Percentiles rank a stretch among this genome's conserved stretches.
Conservation (phyloP, 2,888 invertebrate species). For the Thecophora atra region DNA sequence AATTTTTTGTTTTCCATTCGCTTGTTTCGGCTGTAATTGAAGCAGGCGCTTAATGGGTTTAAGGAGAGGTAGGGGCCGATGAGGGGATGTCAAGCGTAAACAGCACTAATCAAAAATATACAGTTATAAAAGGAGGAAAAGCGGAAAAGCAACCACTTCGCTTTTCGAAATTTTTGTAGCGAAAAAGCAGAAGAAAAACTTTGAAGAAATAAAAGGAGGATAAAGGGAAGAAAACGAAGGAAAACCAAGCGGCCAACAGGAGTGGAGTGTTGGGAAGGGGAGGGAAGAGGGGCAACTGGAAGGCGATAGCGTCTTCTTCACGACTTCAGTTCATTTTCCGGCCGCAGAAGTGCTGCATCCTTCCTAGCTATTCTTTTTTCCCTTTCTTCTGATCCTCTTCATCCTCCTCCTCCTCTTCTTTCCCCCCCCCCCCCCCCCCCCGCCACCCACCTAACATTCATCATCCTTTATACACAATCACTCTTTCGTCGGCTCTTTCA, state of each 20-base stretch:
- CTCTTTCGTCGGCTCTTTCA: neutral
- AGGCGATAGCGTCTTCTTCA: slow-evolving; percentile 36
- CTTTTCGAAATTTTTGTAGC: slow-evolving; percentile 5
- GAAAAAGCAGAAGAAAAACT: neutral
- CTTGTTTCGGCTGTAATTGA: neutral
- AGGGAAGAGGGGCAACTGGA: neutral
- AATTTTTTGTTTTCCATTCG: slow-evolving; percentile 7
- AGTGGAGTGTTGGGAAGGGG: neutral
- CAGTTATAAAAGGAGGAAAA: slow-evolving; percentile 16
- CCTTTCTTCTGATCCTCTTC: neutral
- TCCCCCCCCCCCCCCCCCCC: neutral
- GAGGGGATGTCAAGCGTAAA: slow-evolving; percentile 23
- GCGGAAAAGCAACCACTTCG: neutral
- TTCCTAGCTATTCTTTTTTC: neutral
- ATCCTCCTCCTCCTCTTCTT: neutral
- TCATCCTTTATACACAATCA: neutral
- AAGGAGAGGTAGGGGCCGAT: neutral
- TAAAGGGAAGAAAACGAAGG: neutral
- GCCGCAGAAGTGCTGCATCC: neutral
- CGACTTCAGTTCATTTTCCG: slow-evolving; percentile 39
- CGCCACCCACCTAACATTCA: neutral
- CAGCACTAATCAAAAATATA: slow-evolving; percentile 21
- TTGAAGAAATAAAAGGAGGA: neutral
- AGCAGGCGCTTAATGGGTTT: neutral
- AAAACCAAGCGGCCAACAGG: neutral